These are phyloP conservation scores for Lacanobia wlatinum DNA, from an alignment of 2,888 invertebrate genomes.

Conservation along the genomic window DNA sequence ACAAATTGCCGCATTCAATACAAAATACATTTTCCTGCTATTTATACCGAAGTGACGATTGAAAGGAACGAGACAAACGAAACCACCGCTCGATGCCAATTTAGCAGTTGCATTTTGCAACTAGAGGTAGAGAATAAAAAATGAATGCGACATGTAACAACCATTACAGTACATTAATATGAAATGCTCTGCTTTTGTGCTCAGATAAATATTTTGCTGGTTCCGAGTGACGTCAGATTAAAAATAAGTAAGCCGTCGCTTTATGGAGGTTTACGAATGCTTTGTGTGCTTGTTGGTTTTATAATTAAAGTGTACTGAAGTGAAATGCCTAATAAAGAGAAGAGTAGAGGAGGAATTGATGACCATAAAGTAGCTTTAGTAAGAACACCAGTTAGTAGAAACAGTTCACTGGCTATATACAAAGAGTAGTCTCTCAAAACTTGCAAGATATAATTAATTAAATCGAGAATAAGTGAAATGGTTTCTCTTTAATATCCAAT, in stretches of 20 bases:
- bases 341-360: not conserved
- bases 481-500: constrained; percentile 1
- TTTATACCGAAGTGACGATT: constrained; percentile 57
- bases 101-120: constrained; percentile 63
- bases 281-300: constrained; percentile 13
- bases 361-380: not conserved
- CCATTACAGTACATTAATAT: constrained; percentile 50
- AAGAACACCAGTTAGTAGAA: not conserved
- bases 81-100: constrained; percentile 67
- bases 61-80: constrained; percentile 60
- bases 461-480: not conserved
- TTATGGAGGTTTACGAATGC: constrained; percentile 6
- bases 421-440: not conserved
- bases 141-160: constrained; percentile 54
- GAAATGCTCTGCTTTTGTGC: constrained; percentile 48
- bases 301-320: constrained; percentile 11
- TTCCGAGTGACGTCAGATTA: constrained; percentile 36
- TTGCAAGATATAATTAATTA: not conserved
- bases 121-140: constrained; percentile 63
- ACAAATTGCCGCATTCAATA: constrained; percentile 55
- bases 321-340: no score
- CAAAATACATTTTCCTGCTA: constrained; percentile 50
- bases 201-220: constrained; percentile 48
- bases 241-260: constrained; percentile 30
- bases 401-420: not conserved